Base-by-base conservation (phyloP, 2,113 vertebrate genomes). In the Trogon surrucura region DNA sequence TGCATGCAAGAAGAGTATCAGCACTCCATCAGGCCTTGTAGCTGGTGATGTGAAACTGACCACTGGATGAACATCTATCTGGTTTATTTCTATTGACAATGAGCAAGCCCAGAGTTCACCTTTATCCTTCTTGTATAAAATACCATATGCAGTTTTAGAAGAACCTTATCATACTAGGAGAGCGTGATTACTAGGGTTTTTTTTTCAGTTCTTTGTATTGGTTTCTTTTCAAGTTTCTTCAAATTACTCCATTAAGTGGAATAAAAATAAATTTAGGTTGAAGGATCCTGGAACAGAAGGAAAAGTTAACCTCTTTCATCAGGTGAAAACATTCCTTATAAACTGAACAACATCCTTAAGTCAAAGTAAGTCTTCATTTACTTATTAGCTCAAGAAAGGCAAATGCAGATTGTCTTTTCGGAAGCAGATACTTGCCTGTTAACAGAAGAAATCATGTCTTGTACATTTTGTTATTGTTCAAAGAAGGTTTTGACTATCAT, bases 1-100 rank as follows among this genome's bases (percentile, higher is more conserved):
- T 54, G 2, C 32, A 21, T 17, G 4, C 0, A 2, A 61, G 65
- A 72, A 77, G 29, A 38, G 3, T 8, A 32, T 2, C 9, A 70
- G 32, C 14, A 16, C 10, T 70, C 41, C 12, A 34, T 44, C 22
- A 73, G 54, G 13, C 9, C 50, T 72, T 61, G 32, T 20, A 72
- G 36, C 6, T 65, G 16, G 6, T 3, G 5, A 2, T 18, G 26
- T 3, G 2, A 3, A 4, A 25, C 44, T 64, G 23, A 23, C 8
- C 27, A n/a, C 8, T 61, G 32, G 13, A 53, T 38, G 7, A 80
- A 64, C 5, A 32, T 25, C 29, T 79, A 3, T 45, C 23, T 45
- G 6, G 2, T 38, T 64, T 75, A 50, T 61, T 74, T 82, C 45
- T 57, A 9, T 48, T 44, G 73, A 80, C 32, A 26, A 64, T 69